Percentiles rank a stretch among this genome's conserved stretches.
These are phyloP conservation scores for Dendroctonus valens DNA, from an alignment of 1,140 invertebrate genomes.

Conservation along the genomic window DNA sequence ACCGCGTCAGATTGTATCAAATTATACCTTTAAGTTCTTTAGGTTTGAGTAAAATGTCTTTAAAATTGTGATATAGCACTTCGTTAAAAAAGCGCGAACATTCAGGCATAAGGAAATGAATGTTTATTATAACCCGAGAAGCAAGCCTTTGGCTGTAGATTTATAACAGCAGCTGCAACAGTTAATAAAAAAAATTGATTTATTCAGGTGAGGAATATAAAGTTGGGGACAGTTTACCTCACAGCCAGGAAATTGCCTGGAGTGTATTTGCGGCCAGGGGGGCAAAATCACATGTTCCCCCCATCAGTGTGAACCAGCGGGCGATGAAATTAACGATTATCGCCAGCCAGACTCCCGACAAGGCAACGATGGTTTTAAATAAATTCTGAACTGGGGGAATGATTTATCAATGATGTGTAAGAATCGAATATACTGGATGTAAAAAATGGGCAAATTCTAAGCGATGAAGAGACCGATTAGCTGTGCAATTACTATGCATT, in stretches of 20 bases:
- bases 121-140: background rate
- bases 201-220: constrained; percentile 60
- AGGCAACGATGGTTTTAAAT: constrained; percentile 28
- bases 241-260: constrained; percentile 67
- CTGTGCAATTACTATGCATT: background rate
- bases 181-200: background rate
- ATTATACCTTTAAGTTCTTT: too few relatives aligned
- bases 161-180: too few relatives aligned
- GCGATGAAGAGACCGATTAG: background rate
- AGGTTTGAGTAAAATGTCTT: too few relatives aligned
- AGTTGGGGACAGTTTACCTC: constrained; percentile 62
- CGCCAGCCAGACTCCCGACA: constrained; percentile 45
- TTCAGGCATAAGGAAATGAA: background rate
- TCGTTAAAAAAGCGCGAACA: too few relatives aligned
- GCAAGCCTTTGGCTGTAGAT: too few relatives aligned
- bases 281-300: constrained; percentile 68
- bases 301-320: constrained; percentile 47
- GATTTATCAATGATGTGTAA: background rate
- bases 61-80: too few relatives aligned
- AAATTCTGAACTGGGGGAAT: constrained; percentile 2
- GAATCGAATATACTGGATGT: background rate
- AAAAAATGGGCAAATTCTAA: background rate
- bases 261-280: constrained; percentile 63
- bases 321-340: constrained; percentile 48
- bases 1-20: too few relatives aligned